A percentile compares a stretch with the other conserved stretches of the same genome.
These are phyloP conservation scores for Pampus argenteus DNA, from an alignment of 2,797 vertebrate genomes.

Conservation along the genomic window DNA sequence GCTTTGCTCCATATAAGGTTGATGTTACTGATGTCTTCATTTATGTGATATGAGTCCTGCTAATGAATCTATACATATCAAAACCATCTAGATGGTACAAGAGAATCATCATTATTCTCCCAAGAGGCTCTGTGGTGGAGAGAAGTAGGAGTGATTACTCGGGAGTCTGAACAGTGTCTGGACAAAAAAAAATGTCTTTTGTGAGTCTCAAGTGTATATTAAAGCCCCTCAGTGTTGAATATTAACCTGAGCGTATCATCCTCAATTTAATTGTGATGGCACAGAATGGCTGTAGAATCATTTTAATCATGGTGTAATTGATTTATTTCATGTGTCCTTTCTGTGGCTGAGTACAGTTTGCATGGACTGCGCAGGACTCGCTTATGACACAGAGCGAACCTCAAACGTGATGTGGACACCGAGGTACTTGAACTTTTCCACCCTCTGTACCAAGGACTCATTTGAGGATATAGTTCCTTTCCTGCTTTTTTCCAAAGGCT, in stretches of 20 bases:
- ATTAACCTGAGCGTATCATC: conserved; percentile 42
- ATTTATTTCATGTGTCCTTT: conserved; percentile 42
- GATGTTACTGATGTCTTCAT: not conserved
- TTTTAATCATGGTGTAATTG: conserved; percentile 46
- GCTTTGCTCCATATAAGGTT: too few species aligned
- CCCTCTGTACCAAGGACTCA: too few species aligned
- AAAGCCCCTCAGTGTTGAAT: conserved; percentile 47
- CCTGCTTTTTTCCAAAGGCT: too few species aligned
- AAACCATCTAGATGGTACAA: not conserved
- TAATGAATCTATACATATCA: not conserved
- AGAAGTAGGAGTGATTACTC: conserved; percentile 35
- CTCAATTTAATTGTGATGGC: conserved; percentile 54
- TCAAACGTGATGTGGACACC: too few species aligned
- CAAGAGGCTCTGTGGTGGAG: not conserved
- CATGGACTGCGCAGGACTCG: conserved; percentile 11
- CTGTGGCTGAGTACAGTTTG: conserved; percentile 14
- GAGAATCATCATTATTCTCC: conserved; percentile 20
- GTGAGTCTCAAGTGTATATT: conserved; percentile 58
- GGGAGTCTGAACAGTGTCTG: conserved; percentile 45
- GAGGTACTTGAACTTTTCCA: too few species aligned
- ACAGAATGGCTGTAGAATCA: conserved; percentile 26
- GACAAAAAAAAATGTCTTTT: conserved; percentile 41
- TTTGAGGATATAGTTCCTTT: too few species aligned
- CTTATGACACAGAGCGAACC: not conserved
- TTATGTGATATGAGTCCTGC: not conserved